Base-by-base conservation (phyloP, 2,113 vertebrate genomes). In the Pogonocichla stellata region DNA sequence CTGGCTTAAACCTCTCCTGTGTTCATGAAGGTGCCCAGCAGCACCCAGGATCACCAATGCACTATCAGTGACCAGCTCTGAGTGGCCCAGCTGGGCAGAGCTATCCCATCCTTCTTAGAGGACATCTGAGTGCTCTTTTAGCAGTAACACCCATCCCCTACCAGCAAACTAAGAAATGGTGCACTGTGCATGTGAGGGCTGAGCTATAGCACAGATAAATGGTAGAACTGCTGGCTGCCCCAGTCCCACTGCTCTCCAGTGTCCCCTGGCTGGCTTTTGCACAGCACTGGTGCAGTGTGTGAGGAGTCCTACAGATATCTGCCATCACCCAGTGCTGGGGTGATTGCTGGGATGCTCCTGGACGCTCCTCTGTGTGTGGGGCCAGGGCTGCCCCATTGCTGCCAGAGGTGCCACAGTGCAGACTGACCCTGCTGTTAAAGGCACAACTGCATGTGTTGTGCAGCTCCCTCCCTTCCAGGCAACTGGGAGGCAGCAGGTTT, bases 91-190 rank as follows among this genome's bases (percentile, higher is more conserved):
- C 22, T 9, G 67, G 51, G 31, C 66, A 86, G 53, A 83, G 26
- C 17, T 19, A 54, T 54, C 40, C 62, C 24, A 7, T 0, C 22
- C 25, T 69, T 56, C 42, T 40, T 14, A 33, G 10, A 36, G 8
- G 19, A 51, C 12, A 54, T 56, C 12, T 50, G 56, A 47, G 23
- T 33, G 24, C 40, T 77, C 54, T 75, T 65, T 75, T 36, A 79
- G 66, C 71, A 82, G 75, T 36, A 54, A 64, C 56, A 45, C n/a
- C 23, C 42, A 45, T n/a, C 25, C n/a, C 25, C 38, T 78, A 18
- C 8, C 31, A 70, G 22, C 0, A 0, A 65, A 34, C 22, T 51
- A 34, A 70, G 74, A 57, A 70, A 19, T n/a, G 4, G 10, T 43
- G 74, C 8, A 2, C 34, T 47, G n/a, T 56, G 57, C 47, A 6